These are phyloP conservation scores for Drosophila oshimai DNA, from an alignment of 1,140 invertebrate species.

Conservation along the genomic window DNA sequence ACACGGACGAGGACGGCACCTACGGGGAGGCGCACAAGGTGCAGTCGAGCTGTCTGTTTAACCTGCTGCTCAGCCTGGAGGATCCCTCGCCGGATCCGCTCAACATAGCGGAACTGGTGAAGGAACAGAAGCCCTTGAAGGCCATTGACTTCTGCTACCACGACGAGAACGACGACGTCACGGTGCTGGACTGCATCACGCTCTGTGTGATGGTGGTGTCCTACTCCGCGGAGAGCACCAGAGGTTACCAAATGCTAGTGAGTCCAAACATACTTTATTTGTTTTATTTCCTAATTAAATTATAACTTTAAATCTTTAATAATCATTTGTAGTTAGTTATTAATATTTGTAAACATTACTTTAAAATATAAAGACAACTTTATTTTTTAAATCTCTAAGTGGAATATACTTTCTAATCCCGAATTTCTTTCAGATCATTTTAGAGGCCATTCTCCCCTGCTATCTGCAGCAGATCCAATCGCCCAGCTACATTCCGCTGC, in stretches of 20 bases:
- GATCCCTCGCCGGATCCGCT: conserved; percentile 96
- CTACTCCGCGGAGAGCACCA: conserved; percentile 96
- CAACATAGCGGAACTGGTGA: conserved; percentile 97
- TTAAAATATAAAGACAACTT: too few species aligned
- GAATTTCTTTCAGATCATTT: conserved; percentile 88
- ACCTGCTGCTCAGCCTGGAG: conserved; percentile 95
- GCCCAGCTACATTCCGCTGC: conserved; percentile 91
- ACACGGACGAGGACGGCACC: conserved; percentile 93
- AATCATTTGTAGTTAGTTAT: too few species aligned
- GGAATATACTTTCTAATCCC: not conserved
- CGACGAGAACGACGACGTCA: conserved; percentile 97
- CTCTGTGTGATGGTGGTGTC: conserved; percentile 98
- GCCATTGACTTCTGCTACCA: conserved; percentile 99
- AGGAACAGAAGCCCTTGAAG: conserved; percentile 97
- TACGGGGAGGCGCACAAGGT: conserved; percentile 96
- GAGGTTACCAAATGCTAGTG: conserved; percentile 98
- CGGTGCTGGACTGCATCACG: conserved; percentile 96
- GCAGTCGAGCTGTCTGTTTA: conserved; percentile 94
- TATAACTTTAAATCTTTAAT: too few species aligned
- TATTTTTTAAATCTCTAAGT: not conserved
- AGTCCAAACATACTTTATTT: too few species aligned
- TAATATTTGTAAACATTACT: too few species aligned
- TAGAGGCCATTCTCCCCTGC: conserved; percentile 97
- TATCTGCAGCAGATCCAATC: conserved; percentile 96
- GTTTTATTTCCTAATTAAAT: too few species aligned